Conservation (phyloP, 2,888 invertebrate genomes). For the Scrobipalpa atriplicella region DNA sequence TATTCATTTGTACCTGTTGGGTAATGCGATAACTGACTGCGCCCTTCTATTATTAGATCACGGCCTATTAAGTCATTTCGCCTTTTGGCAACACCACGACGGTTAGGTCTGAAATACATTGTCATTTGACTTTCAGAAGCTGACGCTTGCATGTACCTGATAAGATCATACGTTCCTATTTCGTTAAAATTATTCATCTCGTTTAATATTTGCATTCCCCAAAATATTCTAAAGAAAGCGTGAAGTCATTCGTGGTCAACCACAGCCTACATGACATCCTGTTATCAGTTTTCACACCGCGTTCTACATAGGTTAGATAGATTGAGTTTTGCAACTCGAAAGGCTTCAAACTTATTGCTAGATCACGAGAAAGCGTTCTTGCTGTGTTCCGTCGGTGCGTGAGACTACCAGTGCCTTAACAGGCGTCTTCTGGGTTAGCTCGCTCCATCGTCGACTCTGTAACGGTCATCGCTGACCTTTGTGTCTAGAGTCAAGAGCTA, state of each 20-base stretch:
- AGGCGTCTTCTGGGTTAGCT: too few relatives aligned
- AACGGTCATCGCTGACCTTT: too few relatives aligned
- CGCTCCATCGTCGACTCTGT: too few relatives aligned
- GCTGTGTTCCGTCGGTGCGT: too few relatives aligned
- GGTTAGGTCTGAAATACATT: not conserved
- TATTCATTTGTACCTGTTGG: constrained; percentile 43
- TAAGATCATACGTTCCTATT: not conserved
- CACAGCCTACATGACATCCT: not conserved
- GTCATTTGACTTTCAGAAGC: constrained; percentile 13
- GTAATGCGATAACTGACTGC: constrained; percentile 57
- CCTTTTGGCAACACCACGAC: constrained; percentile 44
- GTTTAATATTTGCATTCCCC: not conserved
- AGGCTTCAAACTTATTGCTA: not conserved
- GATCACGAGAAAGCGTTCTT: constrained; percentile 4
- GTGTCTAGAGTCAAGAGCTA: too few relatives aligned
- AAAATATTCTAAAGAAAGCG: not conserved
- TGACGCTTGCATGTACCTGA: not conserved
- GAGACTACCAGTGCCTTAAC: too few relatives aligned
- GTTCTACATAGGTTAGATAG: not conserved
- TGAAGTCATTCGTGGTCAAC: too few relatives aligned
- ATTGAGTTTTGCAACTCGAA: not conserved
- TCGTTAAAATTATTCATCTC: not conserved
- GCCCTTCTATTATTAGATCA: constrained; percentile 57
- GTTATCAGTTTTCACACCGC: not conserved
- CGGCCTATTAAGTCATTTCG: constrained; percentile 49